Percentiles rank a stretch among this genome's conserved stretches.
Evolutionary conservation across 1,140 invertebrate genomes (phyloP).

Genomic region (Polypedilum vanderplanki): DNA sequence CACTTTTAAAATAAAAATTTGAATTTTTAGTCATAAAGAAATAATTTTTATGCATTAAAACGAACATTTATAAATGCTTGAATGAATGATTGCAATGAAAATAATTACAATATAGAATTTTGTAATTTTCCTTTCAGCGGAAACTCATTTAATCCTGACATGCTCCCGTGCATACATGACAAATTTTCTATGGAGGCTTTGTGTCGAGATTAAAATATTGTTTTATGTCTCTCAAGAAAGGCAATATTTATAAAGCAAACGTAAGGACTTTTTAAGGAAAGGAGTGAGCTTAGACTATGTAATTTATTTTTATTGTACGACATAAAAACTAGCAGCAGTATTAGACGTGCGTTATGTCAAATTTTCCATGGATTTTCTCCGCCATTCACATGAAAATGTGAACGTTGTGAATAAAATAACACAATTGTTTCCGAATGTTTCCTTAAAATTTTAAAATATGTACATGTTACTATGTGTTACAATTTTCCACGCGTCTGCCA

Average conservation of each 20-base stretch:
- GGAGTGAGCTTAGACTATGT: not conserved
- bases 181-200: not conserved
- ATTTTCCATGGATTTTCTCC: constrained; percentile 4
- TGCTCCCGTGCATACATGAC: not conserved
- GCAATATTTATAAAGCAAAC: too few species aligned
- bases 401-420: not conserved
- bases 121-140: too few species aligned
- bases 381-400: not conserved
- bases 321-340: not conserved
- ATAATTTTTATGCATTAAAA: too few species aligned
- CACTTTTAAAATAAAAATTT: too few species aligned
- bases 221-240: too few species aligned
- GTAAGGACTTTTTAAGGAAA: not conserved
- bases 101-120: too few species aligned
- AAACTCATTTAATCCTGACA: too few species aligned
- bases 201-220: too few species aligned
- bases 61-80: too few species aligned
- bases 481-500: constrained; percentile 16
- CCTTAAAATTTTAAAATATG: constrained; percentile 2
- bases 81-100: too few species aligned
- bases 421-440: constrained; percentile 5
- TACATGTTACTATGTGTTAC: not conserved
- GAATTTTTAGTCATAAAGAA: too few species aligned
- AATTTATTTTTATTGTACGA: constrained; percentile 3
- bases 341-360: constrained; percentile 16